These are phyloP conservation scores for Thermophis baileyi DNA, from an alignment of 2,113 vertebrate genomes.

Conservation along the genomic window DNA sequence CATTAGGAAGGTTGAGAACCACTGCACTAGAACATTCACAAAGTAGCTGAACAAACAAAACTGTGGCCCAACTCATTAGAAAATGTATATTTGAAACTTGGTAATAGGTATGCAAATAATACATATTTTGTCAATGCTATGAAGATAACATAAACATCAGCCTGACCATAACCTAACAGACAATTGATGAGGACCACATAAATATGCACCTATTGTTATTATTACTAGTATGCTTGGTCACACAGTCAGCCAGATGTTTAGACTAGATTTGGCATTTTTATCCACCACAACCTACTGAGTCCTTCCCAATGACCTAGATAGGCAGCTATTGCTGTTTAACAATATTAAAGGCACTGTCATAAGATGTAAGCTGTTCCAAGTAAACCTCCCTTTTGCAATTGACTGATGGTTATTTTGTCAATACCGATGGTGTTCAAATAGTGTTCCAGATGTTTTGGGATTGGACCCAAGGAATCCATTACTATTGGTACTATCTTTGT, in stretches of 20 bases:
- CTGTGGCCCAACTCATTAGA: neutral
- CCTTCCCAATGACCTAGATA: neutral
- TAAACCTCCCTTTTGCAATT: neutral
- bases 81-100: neutral
- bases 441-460: neutral
- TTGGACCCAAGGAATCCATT: neutral
- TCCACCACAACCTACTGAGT: neutral
- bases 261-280: neutral
- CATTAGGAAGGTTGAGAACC: no score
- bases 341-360: neutral
- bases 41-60: neutral
- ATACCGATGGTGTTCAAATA: neutral
- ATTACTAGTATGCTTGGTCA: neutral
- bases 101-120: neutral
- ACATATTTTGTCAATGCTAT: neutral
- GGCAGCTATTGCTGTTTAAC: neutral
- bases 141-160: neutral
- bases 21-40: neutral
- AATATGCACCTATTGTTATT: neutral
- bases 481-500: neutral
- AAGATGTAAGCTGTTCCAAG: neutral
- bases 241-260: neutral
- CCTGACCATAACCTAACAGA: neutral
- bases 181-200: neutral
- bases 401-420: neutral